Conservation (phyloP, 35 echinoderm and acorn worm genomes). For the Heliocidaris erythrogramma region DNA sequence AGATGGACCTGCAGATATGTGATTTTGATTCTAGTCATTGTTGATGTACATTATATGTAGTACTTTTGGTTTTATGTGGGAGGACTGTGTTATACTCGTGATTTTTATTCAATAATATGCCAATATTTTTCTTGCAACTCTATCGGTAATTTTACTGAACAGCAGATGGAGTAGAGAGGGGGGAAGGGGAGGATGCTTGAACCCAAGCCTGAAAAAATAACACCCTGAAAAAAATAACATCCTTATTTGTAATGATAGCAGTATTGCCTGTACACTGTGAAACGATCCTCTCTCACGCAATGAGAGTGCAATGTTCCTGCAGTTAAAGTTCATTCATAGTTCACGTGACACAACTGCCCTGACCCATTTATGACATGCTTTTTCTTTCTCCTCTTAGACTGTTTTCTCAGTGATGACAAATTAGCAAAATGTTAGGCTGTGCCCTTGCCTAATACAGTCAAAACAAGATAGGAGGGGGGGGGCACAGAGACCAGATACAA, state of each 20-base stretch:
- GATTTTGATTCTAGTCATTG: no score
- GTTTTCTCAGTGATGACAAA: no score
- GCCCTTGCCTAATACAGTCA: background rate
- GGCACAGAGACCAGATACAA: background rate
- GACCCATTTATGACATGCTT: background rate
- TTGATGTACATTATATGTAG: no score
- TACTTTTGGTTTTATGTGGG: background rate
- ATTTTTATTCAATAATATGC: no score
- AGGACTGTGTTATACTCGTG: background rate
- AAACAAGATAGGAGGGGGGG: background rate
- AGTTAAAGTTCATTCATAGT: background rate
- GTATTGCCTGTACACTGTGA: background rate
- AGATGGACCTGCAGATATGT: no score
- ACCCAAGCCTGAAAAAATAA: background rate
- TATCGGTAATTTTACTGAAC: background rate
- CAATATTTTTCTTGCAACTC: background rate
- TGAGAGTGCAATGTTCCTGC: background rate
- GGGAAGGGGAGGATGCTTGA: background rate
- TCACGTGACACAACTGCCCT: background rate
- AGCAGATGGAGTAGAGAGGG: no score
- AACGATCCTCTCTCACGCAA: background rate
- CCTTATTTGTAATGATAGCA: no score
- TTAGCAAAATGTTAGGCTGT: background rate
- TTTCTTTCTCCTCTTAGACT: background rate
- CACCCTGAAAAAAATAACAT: background rate